Evolutionary conservation across 2,797 vertebrate species (phyloP).

Genomic region (Liasis olivaceus): DNA sequence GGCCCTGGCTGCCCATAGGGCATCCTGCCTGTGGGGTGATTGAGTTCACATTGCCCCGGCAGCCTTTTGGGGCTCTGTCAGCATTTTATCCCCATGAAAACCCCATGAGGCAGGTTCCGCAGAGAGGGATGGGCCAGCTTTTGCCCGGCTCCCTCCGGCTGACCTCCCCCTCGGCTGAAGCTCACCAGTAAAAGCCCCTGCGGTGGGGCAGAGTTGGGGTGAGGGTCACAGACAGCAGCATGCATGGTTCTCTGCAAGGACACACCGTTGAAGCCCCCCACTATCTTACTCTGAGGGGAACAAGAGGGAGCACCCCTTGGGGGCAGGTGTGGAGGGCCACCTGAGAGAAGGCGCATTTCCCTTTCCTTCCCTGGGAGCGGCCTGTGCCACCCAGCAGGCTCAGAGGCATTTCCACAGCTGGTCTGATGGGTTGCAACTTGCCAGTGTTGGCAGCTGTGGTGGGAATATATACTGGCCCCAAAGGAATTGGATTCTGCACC

Average conservation of each 20-base stretch:
- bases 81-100: not conserved
- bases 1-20: not conserved
- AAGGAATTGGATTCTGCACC: not conserved
- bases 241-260: too few relatives aligned
- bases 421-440: not conserved
- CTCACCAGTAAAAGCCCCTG: too few relatives aligned
- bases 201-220: too few relatives aligned
- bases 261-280: not conserved
- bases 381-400: not conserved
- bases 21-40: not conserved
- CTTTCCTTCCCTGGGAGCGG: not conserved
- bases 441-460: not conserved
- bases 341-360: not conserved
- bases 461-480: not conserved
- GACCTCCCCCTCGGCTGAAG: too few relatives aligned
- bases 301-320: accelerated
- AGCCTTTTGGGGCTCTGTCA: not conserved
- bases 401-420: not conserved
- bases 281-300: not conserved
- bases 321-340: not conserved
- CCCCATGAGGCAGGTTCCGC: too few relatives aligned
- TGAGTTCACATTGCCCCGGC: too few relatives aligned
- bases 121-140: too few relatives aligned
- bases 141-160: not conserved
- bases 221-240: too few relatives aligned